These are phyloP conservation scores for Crotalus tigris DNA, from an alignment of 2,113 vertebrate species.

Conservation along the genomic window DNA sequence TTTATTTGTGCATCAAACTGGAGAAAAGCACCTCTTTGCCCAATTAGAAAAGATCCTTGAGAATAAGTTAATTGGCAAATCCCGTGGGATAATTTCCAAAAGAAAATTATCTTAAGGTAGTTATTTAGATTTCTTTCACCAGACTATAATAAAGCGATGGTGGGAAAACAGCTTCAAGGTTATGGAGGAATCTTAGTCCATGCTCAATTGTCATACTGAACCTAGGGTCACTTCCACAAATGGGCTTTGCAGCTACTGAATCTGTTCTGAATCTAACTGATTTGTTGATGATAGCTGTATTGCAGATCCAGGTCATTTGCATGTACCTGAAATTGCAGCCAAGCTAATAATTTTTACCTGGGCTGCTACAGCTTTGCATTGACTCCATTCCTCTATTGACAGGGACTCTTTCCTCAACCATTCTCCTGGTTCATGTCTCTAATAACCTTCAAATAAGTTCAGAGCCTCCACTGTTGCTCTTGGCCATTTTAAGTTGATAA, in stretches of 20 bases:
- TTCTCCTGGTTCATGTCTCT: neutral
- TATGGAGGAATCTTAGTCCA: neutral
- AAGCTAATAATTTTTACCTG: neutral
- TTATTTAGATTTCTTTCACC: neutral
- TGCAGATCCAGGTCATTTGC: neutral
- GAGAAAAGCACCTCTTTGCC: neutral
- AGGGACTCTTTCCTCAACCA: neutral
- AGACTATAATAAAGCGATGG: neutral
- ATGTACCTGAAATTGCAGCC: neutral
- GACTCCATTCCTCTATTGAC: neutral
- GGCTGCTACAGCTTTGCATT: neutral
- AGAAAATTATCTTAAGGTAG: neutral
- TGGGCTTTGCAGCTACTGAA: neutral
- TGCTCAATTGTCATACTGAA: neutral
- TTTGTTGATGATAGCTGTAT: neutral
- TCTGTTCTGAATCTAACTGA: neutral
- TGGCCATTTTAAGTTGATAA: neutral
- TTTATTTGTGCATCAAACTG: neutral
- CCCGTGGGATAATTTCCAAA: neutral
- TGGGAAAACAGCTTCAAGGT: neutral
- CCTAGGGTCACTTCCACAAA: neutral
- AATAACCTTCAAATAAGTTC: neutral
- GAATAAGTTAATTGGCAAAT: neutral
- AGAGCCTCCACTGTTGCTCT: neutral
- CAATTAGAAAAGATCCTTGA: neutral